A percentile compares a stretch with the other conserved stretches of the same genome.
These are phyloP conservation scores for Pseudolaguvia tuberculata DNA, from an alignment of 2,113 vertebrate genomes.

Conservation along the genomic window DNA sequence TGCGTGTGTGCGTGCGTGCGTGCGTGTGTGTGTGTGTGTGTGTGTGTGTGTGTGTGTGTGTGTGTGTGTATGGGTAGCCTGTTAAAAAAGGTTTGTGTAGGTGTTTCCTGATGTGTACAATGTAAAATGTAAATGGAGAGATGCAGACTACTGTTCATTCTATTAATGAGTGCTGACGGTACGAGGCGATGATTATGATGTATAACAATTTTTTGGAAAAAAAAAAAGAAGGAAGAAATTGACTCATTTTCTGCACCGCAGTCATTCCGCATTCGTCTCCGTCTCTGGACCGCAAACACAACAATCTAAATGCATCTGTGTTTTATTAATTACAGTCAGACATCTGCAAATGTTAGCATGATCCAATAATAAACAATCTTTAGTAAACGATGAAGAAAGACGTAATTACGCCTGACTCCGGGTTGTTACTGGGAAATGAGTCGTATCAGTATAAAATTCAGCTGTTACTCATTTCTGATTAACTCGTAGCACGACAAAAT, in stretches of 20 bases:
- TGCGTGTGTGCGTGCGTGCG: no score
- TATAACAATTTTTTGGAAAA: no score
- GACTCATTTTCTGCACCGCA: not conserved
- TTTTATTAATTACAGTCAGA: not conserved
- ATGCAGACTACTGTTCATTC: not conserved
- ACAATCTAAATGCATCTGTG: not conserved
- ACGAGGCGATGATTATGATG: no score
- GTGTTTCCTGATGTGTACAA: not conserved
- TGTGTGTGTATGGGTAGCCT: no score
- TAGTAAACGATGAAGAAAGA: constrained; percentile 13
- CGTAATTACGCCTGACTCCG: not conserved
- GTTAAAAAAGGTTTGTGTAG: not conserved
- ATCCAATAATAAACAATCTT: constrained; percentile 9
- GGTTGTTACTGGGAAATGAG: constrained; percentile 16
- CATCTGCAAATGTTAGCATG: not conserved
- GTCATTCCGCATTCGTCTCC: not conserved
- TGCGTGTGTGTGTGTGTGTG: no score
- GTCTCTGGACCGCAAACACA: not conserved
- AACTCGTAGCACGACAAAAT: not conserved
- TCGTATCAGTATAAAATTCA: not conserved
- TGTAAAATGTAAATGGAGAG: not conserved
- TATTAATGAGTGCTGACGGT: not conserved
- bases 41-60: not conserved
- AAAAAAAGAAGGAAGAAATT: not conserved
- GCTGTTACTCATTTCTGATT: not conserved